Evolutionary conservation across 2,797 vertebrate genomes (phyloP).

Genomic region (Stomatorhinus walkeri): DNA sequence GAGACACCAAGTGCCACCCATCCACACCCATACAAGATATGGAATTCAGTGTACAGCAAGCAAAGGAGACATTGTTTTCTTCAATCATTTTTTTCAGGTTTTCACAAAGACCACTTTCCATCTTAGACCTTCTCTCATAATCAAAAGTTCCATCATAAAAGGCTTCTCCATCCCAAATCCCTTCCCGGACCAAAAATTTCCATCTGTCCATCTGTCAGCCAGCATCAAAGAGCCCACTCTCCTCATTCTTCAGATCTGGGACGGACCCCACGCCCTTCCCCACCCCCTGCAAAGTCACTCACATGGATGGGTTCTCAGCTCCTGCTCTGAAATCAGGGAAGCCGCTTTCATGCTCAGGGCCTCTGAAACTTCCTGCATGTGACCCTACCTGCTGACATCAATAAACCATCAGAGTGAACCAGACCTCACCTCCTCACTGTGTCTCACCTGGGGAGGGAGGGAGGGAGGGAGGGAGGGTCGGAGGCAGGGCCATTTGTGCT

Average conservation of each 20-base stretch:
- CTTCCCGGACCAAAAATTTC: background rate
- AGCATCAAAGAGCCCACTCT: background rate
- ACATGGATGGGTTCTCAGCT: background rate
- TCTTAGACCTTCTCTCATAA: background rate
- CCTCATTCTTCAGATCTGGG: constrained; percentile 4
- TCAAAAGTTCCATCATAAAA: background rate
- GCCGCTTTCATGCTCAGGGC: constrained; percentile 31
- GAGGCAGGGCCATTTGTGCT: background rate
- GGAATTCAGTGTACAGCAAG: background rate
- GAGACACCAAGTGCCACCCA: background rate
- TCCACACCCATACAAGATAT: background rate
- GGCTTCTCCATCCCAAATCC: background rate
- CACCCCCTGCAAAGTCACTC: background rate
- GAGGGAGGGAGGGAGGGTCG: background rate
- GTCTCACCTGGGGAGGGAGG: background rate
- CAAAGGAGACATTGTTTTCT: background rate
- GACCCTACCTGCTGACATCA: constrained; percentile 20
- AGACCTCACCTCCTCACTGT: background rate
- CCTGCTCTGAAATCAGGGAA: constrained; percentile 35
- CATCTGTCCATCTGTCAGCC: background rate
- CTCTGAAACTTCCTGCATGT: constrained; percentile 13
- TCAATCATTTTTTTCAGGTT: background rate
- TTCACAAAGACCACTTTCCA: background rate
- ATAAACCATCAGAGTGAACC: constrained; percentile 2
- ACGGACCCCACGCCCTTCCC: background rate